Base-by-base conservation (phyloP, 2,888 invertebrate species). In the Lasioglossum leucozonium region DNA sequence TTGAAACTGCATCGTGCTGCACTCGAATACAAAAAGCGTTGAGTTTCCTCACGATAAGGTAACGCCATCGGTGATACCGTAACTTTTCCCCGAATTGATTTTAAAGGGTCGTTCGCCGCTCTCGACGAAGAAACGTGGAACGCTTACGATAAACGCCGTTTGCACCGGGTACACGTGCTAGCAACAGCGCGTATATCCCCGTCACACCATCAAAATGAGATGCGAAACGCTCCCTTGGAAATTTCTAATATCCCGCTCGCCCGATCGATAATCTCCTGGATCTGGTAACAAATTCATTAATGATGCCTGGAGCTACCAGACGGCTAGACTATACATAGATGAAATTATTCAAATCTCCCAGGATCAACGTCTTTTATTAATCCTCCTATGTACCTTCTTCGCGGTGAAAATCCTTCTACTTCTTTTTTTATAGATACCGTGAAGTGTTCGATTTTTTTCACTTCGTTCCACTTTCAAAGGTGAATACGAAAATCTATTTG, bases 31-130 rank as follows among this genome's bases (percentile, higher is more conserved):
- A 30, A 22, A 34, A 55, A 30, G 34, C 58, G 47, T n/a, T 13
- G 44, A 71, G 51, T 82, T 65, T 42, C 62, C 18, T 30, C 5
- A 44, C 77, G 51, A 80, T 82, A 80, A 74, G 34, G 72, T 42
- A 75, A 80, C 44, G 30, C 42, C 40, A 72, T 75, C 74, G 62
- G 42, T 51, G 72, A 75, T 80, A 34, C 51, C 71, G 75, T 65
- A 75, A 72, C 74, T 42, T 82, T 75, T 72, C 58, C 22, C 72
- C 30, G 34, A 82, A 80, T 75, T 82, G 75, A 82, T 80, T 72
- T 80, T 80, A 75, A 80, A 75, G 42, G 80, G 44, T 37, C 40
- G 55, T 71, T 80, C 76, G 55, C 58, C 73, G 69, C 34, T 79
- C 47, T 58, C 44, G 34, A 42, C 30, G 44, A 40, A 58, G 42